These are phyloP conservation scores for Sinocyclocheilus grahami DNA, from an alignment of 2,113 vertebrate genomes.

Conservation along the genomic window DNA sequence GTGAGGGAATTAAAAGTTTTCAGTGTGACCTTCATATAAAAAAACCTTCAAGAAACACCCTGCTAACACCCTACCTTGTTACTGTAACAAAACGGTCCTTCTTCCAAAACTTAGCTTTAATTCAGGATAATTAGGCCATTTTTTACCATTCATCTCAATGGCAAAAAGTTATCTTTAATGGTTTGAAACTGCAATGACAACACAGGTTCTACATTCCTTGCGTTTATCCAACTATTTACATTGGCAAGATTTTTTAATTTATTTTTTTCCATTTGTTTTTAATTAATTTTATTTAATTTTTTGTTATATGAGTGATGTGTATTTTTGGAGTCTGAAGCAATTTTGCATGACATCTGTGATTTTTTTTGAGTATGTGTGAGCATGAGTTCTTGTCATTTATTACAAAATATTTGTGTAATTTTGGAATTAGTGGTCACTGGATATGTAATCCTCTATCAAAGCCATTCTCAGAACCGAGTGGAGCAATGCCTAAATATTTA, in stretches of 20 bases:
- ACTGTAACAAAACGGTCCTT: background rate
- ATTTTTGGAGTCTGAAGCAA: background rate
- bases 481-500: conserved; percentile 37
- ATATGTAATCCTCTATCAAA: conserved; percentile 37
- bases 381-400: conserved; percentile 57
- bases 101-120: background rate
- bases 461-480: background rate
- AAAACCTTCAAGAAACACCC: background rate
- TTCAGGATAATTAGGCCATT: background rate
- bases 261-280: too few species aligned
- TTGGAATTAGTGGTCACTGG: conserved; percentile 35
- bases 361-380: conserved; percentile 47
- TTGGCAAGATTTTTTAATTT: background rate
- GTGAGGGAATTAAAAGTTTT: background rate
- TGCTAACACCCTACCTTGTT: background rate
- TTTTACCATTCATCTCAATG: background rate
- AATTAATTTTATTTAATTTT: background rate
- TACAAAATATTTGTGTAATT: conserved; percentile 28
- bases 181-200: background rate
- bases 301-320: background rate
- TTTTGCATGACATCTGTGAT: background rate
- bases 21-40: background rate
- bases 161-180: background rate
- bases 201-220: background rate
- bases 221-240: background rate